phyloP scores from a whole-genome alignment of 2,797 vertebrate species.

The Ctenopoma multispine region DNA sequence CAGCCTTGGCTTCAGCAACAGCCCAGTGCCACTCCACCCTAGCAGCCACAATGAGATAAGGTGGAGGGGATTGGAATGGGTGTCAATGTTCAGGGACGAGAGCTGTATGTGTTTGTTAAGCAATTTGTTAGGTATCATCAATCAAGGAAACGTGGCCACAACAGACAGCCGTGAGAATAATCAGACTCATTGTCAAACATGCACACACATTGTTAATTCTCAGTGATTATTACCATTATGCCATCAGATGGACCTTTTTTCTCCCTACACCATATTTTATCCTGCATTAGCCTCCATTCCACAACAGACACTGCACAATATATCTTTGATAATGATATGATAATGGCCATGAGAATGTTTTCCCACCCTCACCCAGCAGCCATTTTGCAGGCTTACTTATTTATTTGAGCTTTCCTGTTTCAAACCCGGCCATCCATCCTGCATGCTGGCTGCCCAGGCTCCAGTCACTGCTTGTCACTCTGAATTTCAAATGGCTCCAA shows the following conservation, averaged over 20 bases:
- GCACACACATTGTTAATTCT: constrained; percentile 44
- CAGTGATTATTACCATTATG: constrained; percentile 45
- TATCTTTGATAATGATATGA: constrained; percentile 72
- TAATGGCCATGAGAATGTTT: constrained; percentile 75
- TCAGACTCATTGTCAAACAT: constrained; percentile 48
- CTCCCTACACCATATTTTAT: constrained; percentile 55
- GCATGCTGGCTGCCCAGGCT: constrained; percentile 73
- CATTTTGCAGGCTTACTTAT: constrained; percentile 71
- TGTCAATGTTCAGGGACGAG: constrained; percentile 11
- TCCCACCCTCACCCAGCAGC: constrained; percentile 62
- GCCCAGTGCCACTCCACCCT: constrained; percentile 85
- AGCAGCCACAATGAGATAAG: constrained; percentile 87
- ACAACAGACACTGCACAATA: constrained; percentile 61
- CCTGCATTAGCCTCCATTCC: constrained; percentile 66
- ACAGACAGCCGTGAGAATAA: constrained; percentile 66
- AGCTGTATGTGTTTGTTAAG: constrained; percentile 82
- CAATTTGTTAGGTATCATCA: constrained; percentile 85
- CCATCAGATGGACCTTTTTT: constrained; percentile 54
- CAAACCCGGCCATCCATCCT: constrained; percentile 71
- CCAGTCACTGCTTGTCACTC: constrained; percentile 80
- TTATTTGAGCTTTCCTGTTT: constrained; percentile 71
- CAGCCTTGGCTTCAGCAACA: constrained; percentile 79
- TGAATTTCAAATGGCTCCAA: constrained; percentile 86
- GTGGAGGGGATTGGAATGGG: constrained; percentile 85
- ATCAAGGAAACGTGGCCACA: constrained; percentile 71